Conservation (phyloP, 2,888 invertebrate species). For the Eudemis profundana region DNA sequence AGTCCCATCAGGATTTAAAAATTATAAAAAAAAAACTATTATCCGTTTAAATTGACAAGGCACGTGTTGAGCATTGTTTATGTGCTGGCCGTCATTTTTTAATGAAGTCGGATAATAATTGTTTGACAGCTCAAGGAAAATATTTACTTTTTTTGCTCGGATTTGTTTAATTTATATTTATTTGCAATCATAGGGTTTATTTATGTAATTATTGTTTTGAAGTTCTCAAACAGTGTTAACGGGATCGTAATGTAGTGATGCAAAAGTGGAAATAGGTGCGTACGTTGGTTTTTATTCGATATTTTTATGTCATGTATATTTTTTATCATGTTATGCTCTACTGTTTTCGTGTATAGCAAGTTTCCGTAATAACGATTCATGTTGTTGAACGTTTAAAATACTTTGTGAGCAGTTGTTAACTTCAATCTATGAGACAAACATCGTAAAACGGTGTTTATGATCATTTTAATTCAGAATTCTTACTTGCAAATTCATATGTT, state of each 20-base stretch:
- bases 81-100: conserved; percentile 17
- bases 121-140: conserved; percentile 73
- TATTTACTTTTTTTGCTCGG: conserved; percentile 45
- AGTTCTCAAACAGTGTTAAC: conserved; percentile 29
- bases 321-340: conserved; percentile 14
- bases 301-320: conserved; percentile 22
- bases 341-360: background rate
- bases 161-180: conserved; percentile 3
- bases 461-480: background rate
- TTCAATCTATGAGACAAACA: background rate
- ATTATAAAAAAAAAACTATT: conserved; percentile 47
- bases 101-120: conserved; percentile 57
- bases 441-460: background rate
- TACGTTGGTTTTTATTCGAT: conserved; percentile 16
- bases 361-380: background rate
- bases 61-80: conserved; percentile 7
- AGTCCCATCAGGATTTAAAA: conserved; percentile 25
- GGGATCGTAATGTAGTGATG: conserved; percentile 24
- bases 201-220: conserved; percentile 1
- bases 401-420: background rate
- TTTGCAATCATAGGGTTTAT: background rate
- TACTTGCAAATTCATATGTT: background rate
- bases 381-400: background rate
- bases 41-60: conserved; percentile 55
- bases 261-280: conserved; percentile 32